Base-by-base conservation (phyloP, 1,140 invertebrate genomes). In the Cataglyphis hispanica region DNA sequence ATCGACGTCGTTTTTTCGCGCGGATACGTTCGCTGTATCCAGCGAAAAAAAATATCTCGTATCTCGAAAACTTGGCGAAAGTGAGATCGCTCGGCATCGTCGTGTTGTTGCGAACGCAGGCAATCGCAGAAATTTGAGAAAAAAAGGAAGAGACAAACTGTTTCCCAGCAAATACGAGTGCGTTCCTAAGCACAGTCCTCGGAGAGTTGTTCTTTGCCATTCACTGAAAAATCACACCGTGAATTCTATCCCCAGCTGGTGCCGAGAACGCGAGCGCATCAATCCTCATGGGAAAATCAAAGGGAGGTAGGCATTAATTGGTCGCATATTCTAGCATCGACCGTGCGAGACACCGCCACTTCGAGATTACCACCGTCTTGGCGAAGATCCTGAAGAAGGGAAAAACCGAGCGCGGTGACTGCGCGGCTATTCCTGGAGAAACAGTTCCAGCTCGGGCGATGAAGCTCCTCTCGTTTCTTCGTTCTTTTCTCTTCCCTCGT, bases 391-490 rank as follows among this genome's bases (percentile, higher is more conserved):
- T 72, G 70, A 85, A 85, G 87, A 88, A 85, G 89, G 56, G 89
- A 91, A 91, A 90, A 91, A 91, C 83, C 70, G 34, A 63, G 81
- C 63, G 61, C 75, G 77, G 40, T 89, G 88, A 90, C 89, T 89
- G 92, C 90, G 88, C 86, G 85, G 91, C 91, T 94, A 94, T 94
- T 94, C 92, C 92, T 91, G 91, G 93, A 94, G 93, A 90, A 74
- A 60, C 75, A 69, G 77, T 16, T 86, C 78, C 84, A 37, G 31
- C 86, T 88, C 74, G 85, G 72, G 77, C 63, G 74, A 13, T 50
- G 74, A 56, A 27, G 53, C 69, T 69, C 76, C 34, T 69, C 27
- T 46, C 40, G 64, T 61, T 86, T 77, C 85, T 63, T 76, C 56
- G 74, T 77, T 85, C 53, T 61, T 80, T 69, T 87, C 85, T 72